These are phyloP conservation scores for Kuschelorhynchus macadamiae DNA, from an alignment of 2,888 invertebrate species.

Conservation along the genomic window DNA sequence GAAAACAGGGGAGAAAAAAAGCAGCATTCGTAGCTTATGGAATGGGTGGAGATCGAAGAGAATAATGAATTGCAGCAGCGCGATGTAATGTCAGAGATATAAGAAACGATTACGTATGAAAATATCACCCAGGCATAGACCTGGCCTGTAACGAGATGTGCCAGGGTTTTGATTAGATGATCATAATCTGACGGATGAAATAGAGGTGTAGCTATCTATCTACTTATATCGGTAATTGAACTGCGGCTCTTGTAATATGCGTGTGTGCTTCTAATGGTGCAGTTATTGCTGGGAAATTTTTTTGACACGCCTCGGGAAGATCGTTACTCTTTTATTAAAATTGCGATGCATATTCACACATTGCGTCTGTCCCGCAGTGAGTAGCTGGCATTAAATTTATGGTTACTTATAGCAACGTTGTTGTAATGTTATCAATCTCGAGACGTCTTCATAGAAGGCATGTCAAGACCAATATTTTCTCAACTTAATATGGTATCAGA, in stretches of 20 bases:
- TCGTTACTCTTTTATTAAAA: no score
- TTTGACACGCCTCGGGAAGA: conserved; percentile 12
- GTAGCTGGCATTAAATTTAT: no score
- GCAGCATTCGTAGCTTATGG: conserved; percentile 37
- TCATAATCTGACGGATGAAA: conserved; percentile 47
- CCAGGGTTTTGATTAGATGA: conserved; percentile 46
- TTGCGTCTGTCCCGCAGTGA: no score
- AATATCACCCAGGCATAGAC: conserved; percentile 40
- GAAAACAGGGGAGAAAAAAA: conserved; percentile 41
- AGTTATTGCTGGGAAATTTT: background rate
- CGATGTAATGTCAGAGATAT: conserved; percentile 48
- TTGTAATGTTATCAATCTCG: no score
- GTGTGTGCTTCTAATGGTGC: conserved; percentile 28
- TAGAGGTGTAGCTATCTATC: conserved; percentile 45
- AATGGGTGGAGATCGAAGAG: conserved; percentile 45
- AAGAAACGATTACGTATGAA: conserved; percentile 40
- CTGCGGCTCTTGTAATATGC: conserved; percentile 24
- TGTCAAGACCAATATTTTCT: no score
- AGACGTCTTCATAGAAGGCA: no score
- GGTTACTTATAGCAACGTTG: no score
- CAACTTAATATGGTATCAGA: no score
- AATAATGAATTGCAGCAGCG: conserved; percentile 49
- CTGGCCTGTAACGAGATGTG: conserved; percentile 36
- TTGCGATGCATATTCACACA: background rate
- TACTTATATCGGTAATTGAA: conserved; percentile 40